These are phyloP conservation scores for Lasioglossum figueresi DNA, from an alignment of 2,888 invertebrate genomes.

Conservation along the genomic window DNA sequence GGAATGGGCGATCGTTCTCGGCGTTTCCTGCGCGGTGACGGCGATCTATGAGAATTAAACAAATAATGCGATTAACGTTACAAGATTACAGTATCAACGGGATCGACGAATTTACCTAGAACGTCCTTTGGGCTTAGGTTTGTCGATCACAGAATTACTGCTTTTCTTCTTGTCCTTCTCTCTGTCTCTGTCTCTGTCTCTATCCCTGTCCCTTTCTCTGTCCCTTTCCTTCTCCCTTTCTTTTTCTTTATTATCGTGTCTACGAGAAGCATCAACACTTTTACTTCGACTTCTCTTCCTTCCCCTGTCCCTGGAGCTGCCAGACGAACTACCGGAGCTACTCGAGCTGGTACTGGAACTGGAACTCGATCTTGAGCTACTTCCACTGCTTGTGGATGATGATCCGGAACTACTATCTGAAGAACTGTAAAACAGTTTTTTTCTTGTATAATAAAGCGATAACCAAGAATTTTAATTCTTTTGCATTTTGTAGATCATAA, in stretches of 20 bases:
- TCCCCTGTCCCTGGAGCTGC: constrained; percentile 87
- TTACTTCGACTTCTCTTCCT: constrained; percentile 85
- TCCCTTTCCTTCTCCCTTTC: constrained; percentile 84
- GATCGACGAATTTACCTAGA: constrained; percentile 56
- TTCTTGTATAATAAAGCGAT: background rate
- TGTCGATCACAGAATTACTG: constrained; percentile 79
- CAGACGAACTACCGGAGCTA: constrained; percentile 87
- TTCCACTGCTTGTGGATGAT: constrained; percentile 84
- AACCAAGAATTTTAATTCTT: background rate
- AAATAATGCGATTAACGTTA: background rate
- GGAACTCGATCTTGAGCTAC: constrained; percentile 88
- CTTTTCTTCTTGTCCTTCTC: constrained; percentile 83
- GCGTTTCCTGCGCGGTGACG: constrained; percentile 88
- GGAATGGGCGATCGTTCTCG: constrained; percentile 95
- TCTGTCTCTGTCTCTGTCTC: constrained; percentile 82
- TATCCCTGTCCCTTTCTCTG: constrained; percentile 82
- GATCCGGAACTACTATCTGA: constrained; percentile 91
- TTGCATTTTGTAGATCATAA: background rate
- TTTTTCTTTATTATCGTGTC: constrained; percentile 84
- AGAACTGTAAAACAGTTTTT: constrained; percentile 85
- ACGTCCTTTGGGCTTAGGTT: constrained; percentile 82
- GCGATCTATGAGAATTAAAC: constrained; percentile 84
- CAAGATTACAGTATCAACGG: background rate
- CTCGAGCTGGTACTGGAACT: constrained; percentile 92
- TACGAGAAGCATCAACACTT: constrained; percentile 80